Evolutionary conservation across 2,797 vertebrate genomes (phyloP).

Genomic region (Darevskia mixta): DNA sequence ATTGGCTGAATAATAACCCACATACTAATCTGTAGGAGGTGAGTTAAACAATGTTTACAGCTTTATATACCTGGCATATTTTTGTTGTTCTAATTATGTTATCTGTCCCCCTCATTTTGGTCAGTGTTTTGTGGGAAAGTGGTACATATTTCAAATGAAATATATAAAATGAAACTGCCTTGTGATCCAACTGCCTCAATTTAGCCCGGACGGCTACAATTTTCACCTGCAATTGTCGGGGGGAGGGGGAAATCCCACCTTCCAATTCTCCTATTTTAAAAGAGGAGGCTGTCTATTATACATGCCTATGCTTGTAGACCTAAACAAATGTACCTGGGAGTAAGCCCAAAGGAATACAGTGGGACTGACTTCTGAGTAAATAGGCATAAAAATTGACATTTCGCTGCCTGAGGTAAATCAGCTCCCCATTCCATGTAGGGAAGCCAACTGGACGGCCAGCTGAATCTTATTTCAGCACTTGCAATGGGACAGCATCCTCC

Average conservation of each 20-base stretch:
- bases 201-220: background rate
- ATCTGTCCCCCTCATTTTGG: background rate
- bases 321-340: background rate
- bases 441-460: too few relatives aligned
- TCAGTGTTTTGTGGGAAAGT: background rate
- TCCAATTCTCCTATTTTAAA: background rate
- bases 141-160: background rate
- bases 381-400: too few relatives aligned
- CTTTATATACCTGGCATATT: background rate
- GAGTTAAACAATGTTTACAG: background rate
- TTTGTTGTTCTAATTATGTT: background rate
- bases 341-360: background rate
- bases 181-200: background rate
- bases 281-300: background rate
- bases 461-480: too few relatives aligned
- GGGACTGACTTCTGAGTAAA: background rate
- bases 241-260: background rate
- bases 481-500: too few relatives aligned
- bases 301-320: background rate
- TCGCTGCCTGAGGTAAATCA: too few relatives aligned
- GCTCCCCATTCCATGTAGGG: too few relatives aligned
- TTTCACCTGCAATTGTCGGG: too few relatives aligned
- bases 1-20: background rate
- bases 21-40: background rate
- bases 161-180: background rate